These are phyloP conservation scores for Spea bombifrons DNA, from an alignment of 2,113 vertebrate genomes.

Conservation along the genomic window DNA sequence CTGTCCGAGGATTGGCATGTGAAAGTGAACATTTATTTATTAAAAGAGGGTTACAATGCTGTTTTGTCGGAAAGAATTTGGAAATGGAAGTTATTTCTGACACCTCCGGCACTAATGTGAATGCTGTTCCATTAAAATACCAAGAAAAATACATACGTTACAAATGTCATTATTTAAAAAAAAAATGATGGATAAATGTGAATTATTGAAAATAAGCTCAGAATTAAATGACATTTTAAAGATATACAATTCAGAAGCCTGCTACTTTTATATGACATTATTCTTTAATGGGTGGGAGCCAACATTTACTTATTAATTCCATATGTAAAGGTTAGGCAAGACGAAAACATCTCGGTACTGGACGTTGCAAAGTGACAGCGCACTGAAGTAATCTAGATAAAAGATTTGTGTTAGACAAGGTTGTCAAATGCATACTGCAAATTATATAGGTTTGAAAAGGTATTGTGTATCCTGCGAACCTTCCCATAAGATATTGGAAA, in stretches of 20 bases:
- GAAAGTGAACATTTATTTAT: slow-evolving; percentile 13
- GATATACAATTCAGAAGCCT: slow-evolving; percentile 65
- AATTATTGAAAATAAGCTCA: slow-evolving; percentile 52
- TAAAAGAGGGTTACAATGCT: neutral
- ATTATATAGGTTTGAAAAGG: slow-evolving; percentile 74
- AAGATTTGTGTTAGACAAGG: slow-evolving; percentile 72
- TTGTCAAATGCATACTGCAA: slow-evolving; percentile 73
- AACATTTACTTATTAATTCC: slow-evolving; percentile 77
- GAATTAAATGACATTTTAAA: slow-evolving; percentile 60
- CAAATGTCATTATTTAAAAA: slow-evolving; percentile 56
- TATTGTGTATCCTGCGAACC: slow-evolving; percentile 70
- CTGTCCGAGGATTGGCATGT: too few species aligned
- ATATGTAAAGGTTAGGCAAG: slow-evolving; percentile 75
- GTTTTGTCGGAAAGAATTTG: slow-evolving; percentile 25
- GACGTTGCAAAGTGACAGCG: slow-evolving; percentile 66
- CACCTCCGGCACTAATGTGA: slow-evolving; percentile 50
- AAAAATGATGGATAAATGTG: slow-evolving; percentile 53
- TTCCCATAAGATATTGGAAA: slow-evolving; percentile 66
- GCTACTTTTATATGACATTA: slow-evolving; percentile 76
- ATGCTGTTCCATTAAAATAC: slow-evolving; percentile 54
- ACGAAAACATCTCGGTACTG: slow-evolving; percentile 66
- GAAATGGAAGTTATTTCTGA: slow-evolving; percentile 47
- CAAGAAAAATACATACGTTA: slow-evolving; percentile 56
- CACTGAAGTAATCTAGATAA: slow-evolving; percentile 79
- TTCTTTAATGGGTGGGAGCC: slow-evolving; percentile 64